A percentile compares a stretch with the other conserved stretches of the same genome.
Conservation (phyloP, 2,797 vertebrate species). For the Hylomyscus alleni region DNA sequence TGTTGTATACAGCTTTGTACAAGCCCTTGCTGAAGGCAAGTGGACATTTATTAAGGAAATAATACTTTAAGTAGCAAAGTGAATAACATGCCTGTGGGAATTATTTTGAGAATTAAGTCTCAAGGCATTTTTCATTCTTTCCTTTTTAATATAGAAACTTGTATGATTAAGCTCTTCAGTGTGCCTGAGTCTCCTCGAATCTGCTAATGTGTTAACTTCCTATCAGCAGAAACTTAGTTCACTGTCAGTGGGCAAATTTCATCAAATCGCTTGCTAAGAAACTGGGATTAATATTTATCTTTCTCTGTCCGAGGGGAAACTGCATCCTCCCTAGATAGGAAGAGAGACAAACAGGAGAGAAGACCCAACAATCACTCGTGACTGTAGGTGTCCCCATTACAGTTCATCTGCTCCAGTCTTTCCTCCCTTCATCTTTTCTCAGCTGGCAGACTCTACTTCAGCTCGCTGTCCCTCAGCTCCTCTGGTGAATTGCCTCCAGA, state of each 20-base stretch:
- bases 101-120: slow-evolving; percentile 37
- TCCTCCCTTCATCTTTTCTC: background rate
- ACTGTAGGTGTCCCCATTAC: background rate
- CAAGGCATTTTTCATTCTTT: slow-evolving; percentile 36
- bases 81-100: background rate
- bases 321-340: slow-evolving; percentile 8
- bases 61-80: slow-evolving; percentile 29
- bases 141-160: slow-evolving; percentile 16
- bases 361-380: background rate
- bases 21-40: background rate
- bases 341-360: background rate
- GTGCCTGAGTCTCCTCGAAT: slow-evolving; percentile 11
- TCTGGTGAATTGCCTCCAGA: background rate
- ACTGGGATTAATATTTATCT: slow-evolving; percentile 65
- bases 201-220: slow-evolving; percentile 57
- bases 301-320: slow-evolving; percentile 20
- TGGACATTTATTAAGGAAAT: background rate
- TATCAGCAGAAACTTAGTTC: slow-evolving; percentile 56
- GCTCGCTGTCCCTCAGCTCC: background rate
- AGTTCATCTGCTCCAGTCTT: background rate
- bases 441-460: background rate
- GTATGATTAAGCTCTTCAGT: slow-evolving; percentile 19
- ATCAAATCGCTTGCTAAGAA: slow-evolving; percentile 52
- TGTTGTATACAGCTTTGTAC: fast-evolving
- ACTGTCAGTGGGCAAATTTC: slow-evolving; percentile 47